phyloP scores from a whole-genome alignment of 2,113 vertebrate genomes.

The Ammodramus savannarum region DNA sequence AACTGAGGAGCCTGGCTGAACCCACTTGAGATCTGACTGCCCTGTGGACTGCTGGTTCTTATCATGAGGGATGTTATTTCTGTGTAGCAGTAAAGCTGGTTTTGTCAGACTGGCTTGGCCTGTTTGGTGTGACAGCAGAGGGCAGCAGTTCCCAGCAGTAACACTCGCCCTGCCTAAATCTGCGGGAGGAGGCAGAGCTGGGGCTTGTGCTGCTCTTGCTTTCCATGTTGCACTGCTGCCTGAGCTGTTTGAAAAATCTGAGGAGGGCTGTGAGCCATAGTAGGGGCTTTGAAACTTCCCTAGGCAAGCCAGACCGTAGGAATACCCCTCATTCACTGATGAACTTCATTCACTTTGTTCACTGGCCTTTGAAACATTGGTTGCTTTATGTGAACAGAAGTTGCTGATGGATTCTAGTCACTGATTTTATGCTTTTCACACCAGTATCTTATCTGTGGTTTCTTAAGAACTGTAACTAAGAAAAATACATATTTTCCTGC shows the following conservation, averaged over 20 bases:
- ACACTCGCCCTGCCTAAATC: fast-evolving
- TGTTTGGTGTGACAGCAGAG: not conserved
- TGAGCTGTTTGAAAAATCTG: not conserved
- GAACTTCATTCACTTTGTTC: not conserved
- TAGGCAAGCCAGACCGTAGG: not conserved
- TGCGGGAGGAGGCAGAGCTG: not conserved
- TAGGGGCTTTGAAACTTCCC: not conserved
- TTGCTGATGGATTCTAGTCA: not conserved
- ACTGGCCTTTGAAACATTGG: not conserved
- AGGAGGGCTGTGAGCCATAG: not conserved
- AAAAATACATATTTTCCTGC: not conserved
- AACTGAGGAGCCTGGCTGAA: not conserved
- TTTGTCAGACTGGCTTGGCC: not conserved
- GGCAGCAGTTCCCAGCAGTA: slow-evolving; percentile 23
- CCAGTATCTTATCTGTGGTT: not conserved
- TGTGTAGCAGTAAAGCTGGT: not conserved
- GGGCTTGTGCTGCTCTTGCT: not conserved
- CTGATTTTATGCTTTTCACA: not conserved
- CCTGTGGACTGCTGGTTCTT: not conserved
- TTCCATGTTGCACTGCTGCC: not conserved
- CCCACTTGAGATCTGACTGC: not conserved
- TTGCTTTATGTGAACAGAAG: not conserved
- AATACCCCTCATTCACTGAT: not conserved
- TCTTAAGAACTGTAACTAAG: not conserved
- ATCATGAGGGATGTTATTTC: not conserved